Percentiles rank a stretch among this genome's conserved stretches.
phyloP scores from a whole-genome alignment of 2,797 vertebrate species.

The Paguma larvata region DNA sequence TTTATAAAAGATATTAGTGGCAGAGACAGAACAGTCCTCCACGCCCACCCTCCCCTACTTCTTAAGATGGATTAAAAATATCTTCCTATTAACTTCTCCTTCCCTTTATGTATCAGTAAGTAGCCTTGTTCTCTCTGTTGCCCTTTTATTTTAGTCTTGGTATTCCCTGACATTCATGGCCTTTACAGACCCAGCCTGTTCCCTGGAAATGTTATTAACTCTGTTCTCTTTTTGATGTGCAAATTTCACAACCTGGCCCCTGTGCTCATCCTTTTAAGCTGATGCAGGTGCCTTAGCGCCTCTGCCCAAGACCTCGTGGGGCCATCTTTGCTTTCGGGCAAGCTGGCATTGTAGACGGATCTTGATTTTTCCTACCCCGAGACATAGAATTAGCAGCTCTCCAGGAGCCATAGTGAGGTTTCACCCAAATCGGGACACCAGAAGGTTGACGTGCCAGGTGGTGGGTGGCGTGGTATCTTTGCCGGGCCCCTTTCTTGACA shows the following conservation, averaged over 20 bases:
- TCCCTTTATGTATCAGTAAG: background rate
- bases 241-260: background rate
- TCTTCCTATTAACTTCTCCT: background rate
- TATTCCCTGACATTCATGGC: background rate
- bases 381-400: background rate
- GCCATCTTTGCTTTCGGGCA: background rate
- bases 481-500: background rate
- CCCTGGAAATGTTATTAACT: background rate
- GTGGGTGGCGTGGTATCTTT: background rate
- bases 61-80: constrained; percentile 30
- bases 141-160: background rate
- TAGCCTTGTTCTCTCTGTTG: background rate
- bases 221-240: background rate
- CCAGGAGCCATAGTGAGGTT: background rate
- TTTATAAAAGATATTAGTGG: background rate
- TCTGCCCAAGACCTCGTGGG: background rate
- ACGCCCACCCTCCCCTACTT: background rate
- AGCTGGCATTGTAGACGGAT: background rate
- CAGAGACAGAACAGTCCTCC: background rate
- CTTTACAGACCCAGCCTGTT: background rate
- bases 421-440: background rate
- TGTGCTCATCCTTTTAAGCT: rapidly evolving
- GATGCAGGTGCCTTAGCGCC: rapidly evolving
- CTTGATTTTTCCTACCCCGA: background rate
- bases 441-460: rapidly evolving